Evolutionary conservation across 1,140 invertebrate species (phyloP).

Genomic region (Odontomachus brunneus): DNA sequence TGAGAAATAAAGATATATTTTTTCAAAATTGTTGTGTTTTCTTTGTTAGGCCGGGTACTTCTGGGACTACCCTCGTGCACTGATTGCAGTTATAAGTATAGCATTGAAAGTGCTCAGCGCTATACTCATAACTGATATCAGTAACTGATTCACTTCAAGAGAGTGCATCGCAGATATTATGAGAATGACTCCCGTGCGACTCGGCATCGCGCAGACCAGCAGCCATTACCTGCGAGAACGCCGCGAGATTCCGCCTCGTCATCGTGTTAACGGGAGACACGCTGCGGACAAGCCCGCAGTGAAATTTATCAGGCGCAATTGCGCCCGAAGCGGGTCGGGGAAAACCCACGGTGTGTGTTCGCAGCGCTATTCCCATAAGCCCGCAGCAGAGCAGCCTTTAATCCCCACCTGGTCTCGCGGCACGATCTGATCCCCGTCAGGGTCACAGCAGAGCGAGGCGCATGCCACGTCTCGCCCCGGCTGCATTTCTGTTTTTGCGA

Average conservation of each 20-base stretch:
- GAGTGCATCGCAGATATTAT: not conserved
- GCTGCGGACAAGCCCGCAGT: not conserved
- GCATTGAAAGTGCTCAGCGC: too few relatives aligned
- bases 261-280: not conserved
- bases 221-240: too few relatives aligned
- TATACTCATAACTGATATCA: too few relatives aligned
- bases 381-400: not conserved
- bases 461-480: not conserved
- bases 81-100: too few relatives aligned
- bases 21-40: too few relatives aligned
- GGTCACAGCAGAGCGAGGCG: not conserved
- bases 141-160: too few relatives aligned
- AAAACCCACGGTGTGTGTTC: not conserved
- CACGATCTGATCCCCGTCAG: not conserved
- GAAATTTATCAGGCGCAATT: not conserved
- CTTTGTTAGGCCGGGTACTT: too few relatives aligned
- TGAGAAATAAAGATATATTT: too few relatives aligned
- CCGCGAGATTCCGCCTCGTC: constrained; percentile 1
- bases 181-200: not conserved
- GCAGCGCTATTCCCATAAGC: not conserved
- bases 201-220: too few relatives aligned
- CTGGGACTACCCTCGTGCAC: too few relatives aligned
- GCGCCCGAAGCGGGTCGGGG: not conserved
- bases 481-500: not conserved
- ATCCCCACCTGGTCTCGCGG: not conserved